Evolutionary conservation across 1,140 invertebrate species (phyloP).

Genomic region (Aphidius ervi): DNA sequence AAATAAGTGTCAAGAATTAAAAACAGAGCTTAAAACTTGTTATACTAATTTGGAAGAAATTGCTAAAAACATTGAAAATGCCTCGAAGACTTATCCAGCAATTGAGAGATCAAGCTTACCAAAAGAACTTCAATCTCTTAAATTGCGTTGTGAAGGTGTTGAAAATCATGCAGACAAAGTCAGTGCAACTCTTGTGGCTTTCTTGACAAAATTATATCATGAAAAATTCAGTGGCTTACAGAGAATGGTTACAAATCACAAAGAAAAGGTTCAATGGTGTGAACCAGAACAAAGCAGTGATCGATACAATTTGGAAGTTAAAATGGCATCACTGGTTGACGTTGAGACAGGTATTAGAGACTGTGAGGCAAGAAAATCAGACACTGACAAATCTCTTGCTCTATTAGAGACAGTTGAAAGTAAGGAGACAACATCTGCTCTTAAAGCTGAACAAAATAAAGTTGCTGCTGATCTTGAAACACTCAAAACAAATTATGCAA

Average conservation of each 20-base stretch:
- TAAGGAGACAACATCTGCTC: conserved; percentile 60
- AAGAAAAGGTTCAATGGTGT: conserved; percentile 92
- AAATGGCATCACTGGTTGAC: conserved; percentile 76
- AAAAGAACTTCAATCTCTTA: conserved; percentile 74
- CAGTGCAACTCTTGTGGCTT: conserved; percentile 71
- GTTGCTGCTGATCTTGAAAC: conserved; percentile 65
- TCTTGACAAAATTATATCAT: conserved; percentile 82
- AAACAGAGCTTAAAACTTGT: conserved; percentile 63
- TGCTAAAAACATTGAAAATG: conserved; percentile 51
- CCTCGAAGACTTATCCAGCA: conserved; percentile 74
- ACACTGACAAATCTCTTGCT: conserved; percentile 65
- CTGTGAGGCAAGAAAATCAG: conserved; percentile 61
- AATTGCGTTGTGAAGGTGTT: conserved; percentile 73
- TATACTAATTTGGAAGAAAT: conserved; percentile 56
- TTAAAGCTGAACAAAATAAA: conserved; percentile 62
- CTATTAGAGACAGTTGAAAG: conserved; percentile 66
- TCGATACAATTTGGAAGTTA: conserved; percentile 88
- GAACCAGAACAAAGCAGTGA: conserved; percentile 81
- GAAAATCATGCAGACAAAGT: conserved; percentile 74
- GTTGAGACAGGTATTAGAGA: conserved; percentile 69
- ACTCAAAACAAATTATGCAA: conserved; percentile 62
- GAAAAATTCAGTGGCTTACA: conserved; percentile 80
- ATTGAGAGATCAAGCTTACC: conserved; percentile 70
- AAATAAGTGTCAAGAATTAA: conserved; percentile 67
- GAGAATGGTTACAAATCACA: conserved; percentile 70